Percentiles rank a stretch among this genome's conserved stretches.
phyloP scores from a whole-genome alignment of 2,797 vertebrate species.

The Hippopotamyrus pictus region DNA sequence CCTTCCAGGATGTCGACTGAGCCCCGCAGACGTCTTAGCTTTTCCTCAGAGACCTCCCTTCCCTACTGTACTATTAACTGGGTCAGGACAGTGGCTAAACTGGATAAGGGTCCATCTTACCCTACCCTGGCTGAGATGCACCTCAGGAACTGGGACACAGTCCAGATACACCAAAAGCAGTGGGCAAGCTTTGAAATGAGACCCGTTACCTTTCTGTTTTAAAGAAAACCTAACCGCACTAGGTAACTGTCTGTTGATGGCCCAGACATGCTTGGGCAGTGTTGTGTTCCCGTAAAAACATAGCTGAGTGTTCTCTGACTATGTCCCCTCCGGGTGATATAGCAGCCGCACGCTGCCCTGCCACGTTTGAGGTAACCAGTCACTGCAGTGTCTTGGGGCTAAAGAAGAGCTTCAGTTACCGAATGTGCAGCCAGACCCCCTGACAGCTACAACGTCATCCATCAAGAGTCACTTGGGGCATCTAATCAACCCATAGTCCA shows the following conservation, averaged over 20 bases:
- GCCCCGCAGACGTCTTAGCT: constrained; percentile 37
- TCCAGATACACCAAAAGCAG: background rate
- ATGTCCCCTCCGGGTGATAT: constrained; percentile 8
- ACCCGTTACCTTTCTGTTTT: constrained; percentile 19
- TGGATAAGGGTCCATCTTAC: constrained; percentile 42
- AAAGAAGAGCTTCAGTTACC: constrained; percentile 39
- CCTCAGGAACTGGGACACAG: constrained; percentile 34
- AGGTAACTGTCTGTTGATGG: constrained; percentile 33
- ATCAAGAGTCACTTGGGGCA: constrained; percentile 39
- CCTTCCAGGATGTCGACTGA: constrained; percentile 56
- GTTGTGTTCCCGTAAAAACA: constrained; percentile 44
- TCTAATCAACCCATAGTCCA: constrained; percentile 5
- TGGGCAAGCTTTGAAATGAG: constrained; percentile 20
- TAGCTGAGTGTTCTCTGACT: constrained; percentile 45
- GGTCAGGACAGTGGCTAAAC: constrained; percentile 32
- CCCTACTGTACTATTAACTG: constrained; percentile 49
- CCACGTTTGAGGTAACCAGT: constrained; percentile 20
- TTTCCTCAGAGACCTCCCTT: constrained; percentile 46
- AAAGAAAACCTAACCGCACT: constrained; percentile 30
- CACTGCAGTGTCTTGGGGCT: constrained; percentile 35
- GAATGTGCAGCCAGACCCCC: constrained; percentile 48
- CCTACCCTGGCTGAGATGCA: constrained; percentile 41
- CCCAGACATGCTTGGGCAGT: constrained; percentile 30
- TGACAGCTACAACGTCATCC: constrained; percentile 50
- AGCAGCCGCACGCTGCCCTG: background rate